Conservation (phyloP, 1,140 invertebrate species). For the Leptestheria dahalacensis region DNA sequence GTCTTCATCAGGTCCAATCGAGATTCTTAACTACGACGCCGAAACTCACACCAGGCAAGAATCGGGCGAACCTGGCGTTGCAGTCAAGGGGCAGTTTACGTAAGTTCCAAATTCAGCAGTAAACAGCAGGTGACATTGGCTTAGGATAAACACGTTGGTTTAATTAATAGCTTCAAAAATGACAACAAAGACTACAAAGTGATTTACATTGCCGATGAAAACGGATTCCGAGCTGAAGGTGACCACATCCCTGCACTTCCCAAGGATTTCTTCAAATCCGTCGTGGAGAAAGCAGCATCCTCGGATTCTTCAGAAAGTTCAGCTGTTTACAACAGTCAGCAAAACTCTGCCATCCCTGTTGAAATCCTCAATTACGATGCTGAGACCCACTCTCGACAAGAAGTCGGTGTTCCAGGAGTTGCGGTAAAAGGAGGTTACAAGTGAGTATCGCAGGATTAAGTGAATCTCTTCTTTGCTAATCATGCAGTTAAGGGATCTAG, state of each 20-base stretch:
- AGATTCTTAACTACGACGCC: conserved; percentile 1
- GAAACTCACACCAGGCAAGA: conserved; percentile 1
- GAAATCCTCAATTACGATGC: conserved; percentile 11
- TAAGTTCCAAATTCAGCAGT: neutral
- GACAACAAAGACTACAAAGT: conserved; percentile 9
- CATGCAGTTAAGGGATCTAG: too few relatives aligned
- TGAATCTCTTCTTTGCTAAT: neutral
- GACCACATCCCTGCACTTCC: neutral
- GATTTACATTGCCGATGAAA: conserved; percentile 12
- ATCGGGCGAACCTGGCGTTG: neutral
- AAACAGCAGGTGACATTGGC: neutral
- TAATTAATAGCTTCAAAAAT: neutral
- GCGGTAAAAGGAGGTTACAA: conserved; percentile 5
- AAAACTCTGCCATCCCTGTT: neutral
- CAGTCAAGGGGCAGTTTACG: conserved; percentile 1
- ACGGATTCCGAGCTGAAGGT: conserved; percentile 11
- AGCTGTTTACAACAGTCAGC: too few relatives aligned
- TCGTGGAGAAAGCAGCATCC: too few relatives aligned
- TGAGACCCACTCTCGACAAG: conserved; percentile 4
- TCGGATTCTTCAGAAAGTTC: too few relatives aligned
- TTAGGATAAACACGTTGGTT: neutral
- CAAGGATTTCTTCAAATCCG: too few relatives aligned
- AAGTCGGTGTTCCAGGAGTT: neutral
- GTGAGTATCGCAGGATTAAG: neutral
- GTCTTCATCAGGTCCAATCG: neutral